A percentile compares a stretch with the other conserved stretches of the same genome.
phyloP scores from a whole-genome alignment of 2,113 vertebrate species.

The Ahaetulla prasina region DNA sequence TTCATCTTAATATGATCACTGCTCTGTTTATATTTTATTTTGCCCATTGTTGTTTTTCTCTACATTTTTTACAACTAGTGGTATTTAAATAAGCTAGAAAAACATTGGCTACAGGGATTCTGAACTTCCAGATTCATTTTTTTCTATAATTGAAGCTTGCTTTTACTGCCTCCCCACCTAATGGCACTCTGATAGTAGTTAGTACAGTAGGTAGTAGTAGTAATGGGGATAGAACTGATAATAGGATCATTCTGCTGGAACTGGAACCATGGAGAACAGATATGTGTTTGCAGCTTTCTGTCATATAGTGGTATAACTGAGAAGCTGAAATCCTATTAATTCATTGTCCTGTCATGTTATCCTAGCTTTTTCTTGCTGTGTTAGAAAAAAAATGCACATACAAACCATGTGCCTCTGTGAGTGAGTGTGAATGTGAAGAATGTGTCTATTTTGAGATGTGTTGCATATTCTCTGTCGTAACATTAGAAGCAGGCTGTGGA shows the following conservation, averaged over 20 bases:
- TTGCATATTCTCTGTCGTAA: constrained; percentile 65
- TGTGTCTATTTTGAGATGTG: constrained; percentile 65
- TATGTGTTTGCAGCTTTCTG: not conserved
- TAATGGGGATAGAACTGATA: not conserved
- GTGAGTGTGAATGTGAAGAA: not conserved
- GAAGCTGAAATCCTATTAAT: not conserved
- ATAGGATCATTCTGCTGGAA: not conserved
- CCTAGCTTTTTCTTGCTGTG: not conserved
- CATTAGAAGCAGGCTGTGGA: constrained; percentile 62
- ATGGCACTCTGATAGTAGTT: not conserved
- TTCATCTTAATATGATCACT: not conserved
- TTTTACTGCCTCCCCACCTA: not conserved
- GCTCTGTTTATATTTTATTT: not conserved
- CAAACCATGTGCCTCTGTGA: not conserved
- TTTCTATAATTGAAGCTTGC: not conserved
- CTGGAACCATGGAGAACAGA: not conserved
- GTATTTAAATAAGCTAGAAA: not conserved
- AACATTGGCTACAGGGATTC: not conserved
- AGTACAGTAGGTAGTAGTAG: not conserved
- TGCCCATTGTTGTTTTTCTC: not conserved
- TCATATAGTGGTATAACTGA: not conserved
- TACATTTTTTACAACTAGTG: not conserved
- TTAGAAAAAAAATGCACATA: not conserved
- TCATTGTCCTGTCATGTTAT: not conserved
- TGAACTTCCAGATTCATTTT: not conserved